A percentile compares a stretch with the other conserved stretches of the same genome.
Conservation (phyloP, 2,113 vertebrate genomes). For the Muntiacus reevesi region DNA sequence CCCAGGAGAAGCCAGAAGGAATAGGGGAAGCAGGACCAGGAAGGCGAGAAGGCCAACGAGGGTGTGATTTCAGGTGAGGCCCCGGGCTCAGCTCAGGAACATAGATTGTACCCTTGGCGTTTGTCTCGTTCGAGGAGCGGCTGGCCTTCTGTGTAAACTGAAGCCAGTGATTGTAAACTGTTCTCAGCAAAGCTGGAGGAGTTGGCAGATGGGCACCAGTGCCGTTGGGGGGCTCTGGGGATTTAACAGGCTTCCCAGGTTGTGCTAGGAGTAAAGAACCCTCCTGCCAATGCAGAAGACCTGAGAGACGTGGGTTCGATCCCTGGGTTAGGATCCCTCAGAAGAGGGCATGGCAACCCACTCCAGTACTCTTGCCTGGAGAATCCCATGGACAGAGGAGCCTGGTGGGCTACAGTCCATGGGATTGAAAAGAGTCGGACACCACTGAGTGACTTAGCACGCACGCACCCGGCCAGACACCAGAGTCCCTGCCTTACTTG, state of each 20-base stretch:
- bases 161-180: too few relatives aligned
- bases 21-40: not conserved
- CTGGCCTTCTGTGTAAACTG: not conserved
- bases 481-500: too few relatives aligned
- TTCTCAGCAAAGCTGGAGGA: not conserved
- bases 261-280: not conserved
- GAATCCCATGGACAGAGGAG: not conserved
- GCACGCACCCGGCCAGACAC: rapidly evolving
- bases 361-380: not conserved
- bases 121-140: not conserved
- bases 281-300: not conserved
- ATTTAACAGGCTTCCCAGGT: not conserved
- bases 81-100: too few relatives aligned
- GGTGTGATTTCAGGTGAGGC: not conserved
- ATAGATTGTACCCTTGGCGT: rapidly evolving
- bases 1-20: not conserved
- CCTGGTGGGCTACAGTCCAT: not conserved
- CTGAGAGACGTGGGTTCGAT: not conserved
- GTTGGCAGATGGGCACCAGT: rapidly evolving
- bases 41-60: rapidly evolving
- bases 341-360: not conserved
- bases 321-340: not conserved
- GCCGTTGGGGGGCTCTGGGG: not conserved
- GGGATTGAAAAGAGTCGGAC: not conserved
- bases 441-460: not conserved